Conservation (phyloP, 2,888 invertebrate species). For the Lasioglossum lativentre region DNA sequence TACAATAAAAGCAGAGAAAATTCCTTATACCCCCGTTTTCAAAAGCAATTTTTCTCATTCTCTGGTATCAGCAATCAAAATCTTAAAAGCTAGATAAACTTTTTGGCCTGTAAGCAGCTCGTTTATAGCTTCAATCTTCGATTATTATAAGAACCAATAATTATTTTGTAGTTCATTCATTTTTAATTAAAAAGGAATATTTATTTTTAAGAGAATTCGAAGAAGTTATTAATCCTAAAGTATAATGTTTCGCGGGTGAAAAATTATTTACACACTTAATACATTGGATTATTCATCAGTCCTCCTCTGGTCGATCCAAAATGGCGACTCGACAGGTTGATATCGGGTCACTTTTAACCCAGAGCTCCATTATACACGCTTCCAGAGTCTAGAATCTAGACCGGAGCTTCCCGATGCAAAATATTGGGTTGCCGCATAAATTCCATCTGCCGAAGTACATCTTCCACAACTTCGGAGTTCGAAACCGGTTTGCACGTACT, state of each 20-base stretch:
- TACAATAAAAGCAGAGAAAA: background rate
- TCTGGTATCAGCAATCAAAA: too few species aligned
- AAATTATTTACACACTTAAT: background rate
- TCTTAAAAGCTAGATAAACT: too few species aligned
- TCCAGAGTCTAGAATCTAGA: background rate
- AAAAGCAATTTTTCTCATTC: too few species aligned
- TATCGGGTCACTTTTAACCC: background rate
- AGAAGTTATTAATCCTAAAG: background rate
- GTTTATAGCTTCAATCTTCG: too few species aligned
- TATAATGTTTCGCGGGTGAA: background rate
- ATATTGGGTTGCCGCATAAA: constrained; percentile 9
- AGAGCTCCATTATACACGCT: background rate
- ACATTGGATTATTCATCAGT: background rate
- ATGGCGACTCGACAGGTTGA: background rate
- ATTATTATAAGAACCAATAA: too few species aligned
- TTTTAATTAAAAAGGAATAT: too few species aligned
- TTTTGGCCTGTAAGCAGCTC: too few species aligned
- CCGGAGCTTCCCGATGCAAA: background rate
- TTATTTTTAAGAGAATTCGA: background rate
- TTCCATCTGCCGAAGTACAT: background rate
- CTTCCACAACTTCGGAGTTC: constrained; percentile 1
- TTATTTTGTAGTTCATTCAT: too few species aligned
- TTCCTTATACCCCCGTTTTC: background rate
- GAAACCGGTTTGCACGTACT: constrained; percentile 2
- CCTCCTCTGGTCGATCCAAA: background rate